phyloP scores from a whole-genome alignment of 2,113 vertebrate species.

The Lasiurus cinereus region DNA sequence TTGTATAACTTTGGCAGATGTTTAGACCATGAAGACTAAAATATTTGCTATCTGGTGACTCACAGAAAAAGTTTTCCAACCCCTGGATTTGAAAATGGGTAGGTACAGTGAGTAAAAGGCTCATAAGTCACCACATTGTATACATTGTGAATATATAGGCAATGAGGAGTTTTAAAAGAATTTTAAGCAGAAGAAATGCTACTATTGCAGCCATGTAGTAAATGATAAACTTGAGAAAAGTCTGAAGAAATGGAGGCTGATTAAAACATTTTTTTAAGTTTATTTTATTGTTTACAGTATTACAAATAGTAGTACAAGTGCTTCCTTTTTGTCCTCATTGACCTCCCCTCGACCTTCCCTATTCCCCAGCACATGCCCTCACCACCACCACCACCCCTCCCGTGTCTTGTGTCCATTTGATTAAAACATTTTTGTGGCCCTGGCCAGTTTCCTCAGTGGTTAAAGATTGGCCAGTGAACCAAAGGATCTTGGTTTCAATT shows the following conservation, averaged over 20 bases:
- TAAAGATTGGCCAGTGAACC: no score
- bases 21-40: not conserved
- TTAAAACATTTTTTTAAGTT: not conserved
- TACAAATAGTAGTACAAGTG: no score
- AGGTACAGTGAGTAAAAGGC: not conserved
- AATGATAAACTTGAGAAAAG: not conserved
- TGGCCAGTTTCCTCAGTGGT: no score
- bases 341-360: no score
- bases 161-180: not conserved
- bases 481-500: no score
- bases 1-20: not conserved
- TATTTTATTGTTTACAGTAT: no score
- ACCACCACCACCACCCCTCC: no score
- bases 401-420: not conserved
- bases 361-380: no score
- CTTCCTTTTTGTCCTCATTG: no score
- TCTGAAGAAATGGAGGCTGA: not conserved
- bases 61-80: not conserved
- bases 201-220: not conserved
- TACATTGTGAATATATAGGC: not conserved
- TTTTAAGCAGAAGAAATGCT: not conserved
- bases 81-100: not conserved
- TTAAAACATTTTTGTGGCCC: not conserved
- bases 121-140: not conserved
- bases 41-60: not conserved